Evolutionary conservation across 2,113 vertebrate genomes (phyloP), one percentile per base, ranked within the genome.

Genomic region (Pholis gunnellus): DNA sequence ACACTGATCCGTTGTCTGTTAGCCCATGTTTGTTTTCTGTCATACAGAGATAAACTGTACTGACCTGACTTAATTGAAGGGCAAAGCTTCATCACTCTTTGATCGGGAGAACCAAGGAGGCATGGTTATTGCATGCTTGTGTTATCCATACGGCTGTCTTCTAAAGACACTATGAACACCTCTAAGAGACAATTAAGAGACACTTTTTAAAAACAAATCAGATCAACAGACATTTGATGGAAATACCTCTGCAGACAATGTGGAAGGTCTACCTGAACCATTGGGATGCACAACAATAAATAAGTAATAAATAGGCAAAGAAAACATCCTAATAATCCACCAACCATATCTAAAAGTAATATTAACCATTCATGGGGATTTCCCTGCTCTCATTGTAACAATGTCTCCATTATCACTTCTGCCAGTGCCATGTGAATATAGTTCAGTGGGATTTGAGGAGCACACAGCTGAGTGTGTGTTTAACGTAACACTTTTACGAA

Each of bases 281-380:
- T 67, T 48, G 57, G 34, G 40, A 76, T 63, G 64, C 38, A 79
- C 48, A 20, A 60, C 13, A 78, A 86, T 81, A 87, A 88, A 86
- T 79, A 81, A 3, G 9, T 52, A 80, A 79, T 80, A 82, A 87
- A 75, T 78, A 79, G 40, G 8, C 31, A 65, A 61, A 22, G 29
- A 17, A 69, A 64, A 44, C 14, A 27, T 3, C 11, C 44, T 17
- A 70, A 59, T 54, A 22, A 60, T 54, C 50, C 22, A 57, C 15
- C 11, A 68, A 65, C 61, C 38, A 20, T 69, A 61, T 6, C 18
- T 10, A 29, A 68, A 76, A 85, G 36, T 71, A 86, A 86, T 72
- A 73, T 79, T 17, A 42, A 18, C 17, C 9, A 60, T 76, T 44
- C 10, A 6, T 6, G 20, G 64, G 75, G 46, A 64, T 36, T 38